A percentile compares a stretch with the other conserved stretches of the same genome.
Evolutionary conservation across 2,888 invertebrate genomes (phyloP).

Genomic region (Atethmia centrago): DNA sequence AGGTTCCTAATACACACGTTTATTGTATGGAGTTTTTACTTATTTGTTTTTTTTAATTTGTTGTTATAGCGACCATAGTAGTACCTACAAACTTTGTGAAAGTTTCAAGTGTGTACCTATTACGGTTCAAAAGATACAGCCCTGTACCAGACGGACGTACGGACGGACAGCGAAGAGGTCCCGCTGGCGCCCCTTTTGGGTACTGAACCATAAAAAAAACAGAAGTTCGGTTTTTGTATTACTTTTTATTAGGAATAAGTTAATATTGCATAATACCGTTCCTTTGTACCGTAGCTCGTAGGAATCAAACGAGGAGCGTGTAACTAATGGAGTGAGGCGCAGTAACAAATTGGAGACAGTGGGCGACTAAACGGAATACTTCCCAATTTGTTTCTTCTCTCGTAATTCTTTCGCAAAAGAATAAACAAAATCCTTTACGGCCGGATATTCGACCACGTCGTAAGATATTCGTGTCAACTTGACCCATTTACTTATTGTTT

Average conservation of each 20-base stretch:
- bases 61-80: too few species aligned
- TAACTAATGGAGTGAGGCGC: constrained; percentile 76
- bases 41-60: too few species aligned
- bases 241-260: constrained; percentile 44
- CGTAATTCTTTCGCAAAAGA: constrained; percentile 72
- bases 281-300: constrained; percentile 42
- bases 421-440: constrained; percentile 73
- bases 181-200: not conserved
- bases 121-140: not conserved
- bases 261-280: constrained; percentile 48
- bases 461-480: constrained; percentile 68
- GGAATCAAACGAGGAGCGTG: constrained; percentile 67
- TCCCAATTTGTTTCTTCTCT: constrained; percentile 74
- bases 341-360: constrained; percentile 78
- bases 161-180: not conserved
- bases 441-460: constrained; percentile 65
- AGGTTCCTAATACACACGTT: too few species aligned
- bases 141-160: not conserved
- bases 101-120: not conserved
- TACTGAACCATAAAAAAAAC: constrained; percentile 13
- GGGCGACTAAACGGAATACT: constrained; percentile 76
- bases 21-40: too few species aligned
- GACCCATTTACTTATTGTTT: constrained; percentile 67
- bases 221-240: constrained; percentile 31
- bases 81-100: not conserved